Percentiles rank a stretch among this genome's conserved stretches.
Conservation (phyloP, 2,888 invertebrate genomes). For the Augiades crinisus region DNA sequence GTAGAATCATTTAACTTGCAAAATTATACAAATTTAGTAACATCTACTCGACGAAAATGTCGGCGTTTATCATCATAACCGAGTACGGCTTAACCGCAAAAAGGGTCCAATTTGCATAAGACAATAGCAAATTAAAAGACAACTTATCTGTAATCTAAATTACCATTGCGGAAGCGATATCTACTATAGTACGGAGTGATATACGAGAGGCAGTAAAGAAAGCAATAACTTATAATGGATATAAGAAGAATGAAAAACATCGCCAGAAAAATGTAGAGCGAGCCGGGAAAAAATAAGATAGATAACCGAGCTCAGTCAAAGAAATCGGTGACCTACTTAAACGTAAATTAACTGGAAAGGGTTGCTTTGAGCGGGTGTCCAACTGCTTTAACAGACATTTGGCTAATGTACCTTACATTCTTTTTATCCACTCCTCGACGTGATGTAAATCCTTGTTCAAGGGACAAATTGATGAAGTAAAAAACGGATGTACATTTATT, state of each 20-base stretch:
- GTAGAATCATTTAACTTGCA: slow-evolving; percentile 45
- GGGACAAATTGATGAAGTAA: no score
- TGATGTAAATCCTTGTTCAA: slow-evolving; percentile 5
- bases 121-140: slow-evolving; percentile 44
- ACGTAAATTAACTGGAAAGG: slow-evolving; percentile 24
- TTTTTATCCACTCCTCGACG: slow-evolving; percentile 6
- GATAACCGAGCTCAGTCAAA: slow-evolving; percentile 20
- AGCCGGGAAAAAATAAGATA: slow-evolving; percentile 21
- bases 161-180: slow-evolving; percentile 26
- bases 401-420: slow-evolving; percentile 22
- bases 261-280: slow-evolving; percentile 1
- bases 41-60: slow-evolving; percentile 49
- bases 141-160: slow-evolving; percentile 40
- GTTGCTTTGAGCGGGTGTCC: slow-evolving; percentile 22
- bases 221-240: slow-evolving; percentile 25
- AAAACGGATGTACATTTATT: no score
- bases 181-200: slow-evolving; percentile 7
- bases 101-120: slow-evolving; percentile 48
- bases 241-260: slow-evolving; percentile 12
- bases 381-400: slow-evolving; percentile 20
- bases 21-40: slow-evolving; percentile 54
- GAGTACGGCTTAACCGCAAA: slow-evolving; percentile 45
- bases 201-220: slow-evolving; percentile 7
- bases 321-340: slow-evolving; percentile 26
- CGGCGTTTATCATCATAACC: slow-evolving; percentile 52